Percentiles rank a stretch among this genome's conserved stretches.
These are phyloP conservation scores for Stenoptilia bipunctidactyla DNA, from an alignment of 2,888 invertebrate species.

Conservation along the genomic window DNA sequence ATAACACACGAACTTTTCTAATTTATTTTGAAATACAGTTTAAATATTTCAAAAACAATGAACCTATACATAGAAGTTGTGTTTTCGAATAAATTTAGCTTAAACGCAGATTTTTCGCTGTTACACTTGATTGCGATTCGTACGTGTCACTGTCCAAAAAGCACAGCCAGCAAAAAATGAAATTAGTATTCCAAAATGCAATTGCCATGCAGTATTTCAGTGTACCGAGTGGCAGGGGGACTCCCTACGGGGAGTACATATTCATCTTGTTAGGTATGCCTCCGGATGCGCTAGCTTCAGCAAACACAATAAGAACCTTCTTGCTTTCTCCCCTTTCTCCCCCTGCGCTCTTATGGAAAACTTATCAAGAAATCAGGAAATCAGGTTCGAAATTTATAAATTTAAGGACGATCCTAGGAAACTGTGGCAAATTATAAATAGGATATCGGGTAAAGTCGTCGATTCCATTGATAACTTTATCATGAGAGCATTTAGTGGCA, in stretches of 20 bases:
- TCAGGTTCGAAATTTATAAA: too few species aligned
- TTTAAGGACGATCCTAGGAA: too few species aligned
- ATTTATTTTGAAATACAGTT: too few species aligned
- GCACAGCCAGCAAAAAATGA: slow-evolving; percentile 29
- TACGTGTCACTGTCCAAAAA: slow-evolving; percentile 2
- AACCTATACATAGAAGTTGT: not conserved
- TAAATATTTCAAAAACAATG: too few species aligned
- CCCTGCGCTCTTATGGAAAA: slow-evolving; percentile 15
- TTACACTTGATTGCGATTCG: not conserved
- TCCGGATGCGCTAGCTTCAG: slow-evolving; percentile 68
- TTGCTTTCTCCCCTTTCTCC: slow-evolving; percentile 25
- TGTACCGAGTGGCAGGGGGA: slow-evolving; percentile 52
- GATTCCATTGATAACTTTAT: slow-evolving; percentile 72
- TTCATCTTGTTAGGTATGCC: slow-evolving; percentile 71
- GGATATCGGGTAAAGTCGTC: too few species aligned
- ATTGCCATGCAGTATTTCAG: slow-evolving; percentile 58
- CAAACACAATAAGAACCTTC: slow-evolving; percentile 70
- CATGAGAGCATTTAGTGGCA: too few species aligned
- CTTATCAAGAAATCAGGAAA: too few species aligned
- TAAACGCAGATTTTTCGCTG: not conserved
- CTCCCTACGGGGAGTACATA: slow-evolving; percentile 46
- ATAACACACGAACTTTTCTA: too few species aligned
- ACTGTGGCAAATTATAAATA: too few species aligned
- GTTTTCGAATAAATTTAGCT: not conserved
- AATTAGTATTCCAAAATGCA: slow-evolving; percentile 68